phyloP scores from a whole-genome alignment of 2,113 vertebrate species.

The Enhydra lutris region DNA sequence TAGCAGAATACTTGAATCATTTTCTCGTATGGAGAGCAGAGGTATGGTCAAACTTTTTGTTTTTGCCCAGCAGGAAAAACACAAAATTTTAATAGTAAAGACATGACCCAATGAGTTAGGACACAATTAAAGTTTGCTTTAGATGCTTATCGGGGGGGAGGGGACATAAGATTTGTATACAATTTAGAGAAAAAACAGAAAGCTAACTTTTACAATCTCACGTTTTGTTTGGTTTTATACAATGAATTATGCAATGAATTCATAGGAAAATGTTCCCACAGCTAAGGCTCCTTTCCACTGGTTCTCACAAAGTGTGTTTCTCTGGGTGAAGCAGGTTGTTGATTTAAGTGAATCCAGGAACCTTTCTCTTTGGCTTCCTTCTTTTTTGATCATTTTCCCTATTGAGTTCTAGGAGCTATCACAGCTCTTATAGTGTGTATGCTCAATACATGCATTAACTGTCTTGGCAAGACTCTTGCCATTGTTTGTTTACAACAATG shows the following conservation, averaged over 20 bases:
- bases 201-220: conserved; percentile 53
- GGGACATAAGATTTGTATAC: neutral
- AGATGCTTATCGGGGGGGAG: neutral
- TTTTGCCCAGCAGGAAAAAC: neutral
- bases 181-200: neutral
- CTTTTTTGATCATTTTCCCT: conserved; percentile 90
- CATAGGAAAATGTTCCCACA: conserved; percentile 90
- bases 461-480: conserved; percentile 92
- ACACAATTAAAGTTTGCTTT: neutral
- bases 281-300: conserved; percentile 87
- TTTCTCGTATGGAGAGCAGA: neutral
- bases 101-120: neutral
- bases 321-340: conserved; percentile 87
- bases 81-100: neutral
- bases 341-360: conserved; percentile 88
- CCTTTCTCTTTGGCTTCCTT: conserved; percentile 87
- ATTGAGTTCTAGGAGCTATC: conserved; percentile 92
- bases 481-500: conserved; percentile 92
- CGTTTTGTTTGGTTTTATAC: neutral
- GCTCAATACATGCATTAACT: conserved; percentile 92
- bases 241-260: conserved; percentile 89
- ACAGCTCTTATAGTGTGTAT: conserved; percentile 92
- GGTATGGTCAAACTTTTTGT: neutral
- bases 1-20: neutral
- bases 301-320: conserved; percentile 91